phyloP scores from a whole-genome alignment of 2,113 vertebrate genomes.

The Phyllostomus discolor region DNA sequence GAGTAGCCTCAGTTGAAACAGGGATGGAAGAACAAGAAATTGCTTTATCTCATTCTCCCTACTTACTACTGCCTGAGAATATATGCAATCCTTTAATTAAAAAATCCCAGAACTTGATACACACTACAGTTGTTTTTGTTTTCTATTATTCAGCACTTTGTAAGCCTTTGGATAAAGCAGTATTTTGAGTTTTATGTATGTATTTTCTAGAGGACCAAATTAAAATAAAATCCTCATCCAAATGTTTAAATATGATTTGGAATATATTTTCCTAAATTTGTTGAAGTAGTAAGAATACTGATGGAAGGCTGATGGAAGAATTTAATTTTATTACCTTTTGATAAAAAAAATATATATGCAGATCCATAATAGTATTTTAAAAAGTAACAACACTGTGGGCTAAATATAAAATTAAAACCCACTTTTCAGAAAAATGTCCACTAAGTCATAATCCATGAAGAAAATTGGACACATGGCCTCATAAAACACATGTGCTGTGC shows the following conservation, averaged over 20 bases:
- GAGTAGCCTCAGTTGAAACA: background rate
- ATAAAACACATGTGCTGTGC: background rate
- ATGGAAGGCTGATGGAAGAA: constrained; percentile 27
- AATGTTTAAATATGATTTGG: constrained; percentile 57
- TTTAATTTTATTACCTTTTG: constrained; percentile 8
- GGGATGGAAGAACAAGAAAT: background rate
- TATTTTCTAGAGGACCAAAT: constrained; percentile 17
- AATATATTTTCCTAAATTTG: constrained; percentile 54
- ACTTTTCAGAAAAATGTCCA: background rate
- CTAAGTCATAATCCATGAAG: background rate
- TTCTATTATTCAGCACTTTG: constrained; percentile 15
- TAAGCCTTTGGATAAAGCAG: background rate
- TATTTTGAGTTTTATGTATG: constrained; percentile 24
- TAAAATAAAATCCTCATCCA: constrained; percentile 14
- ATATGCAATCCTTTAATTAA: background rate
- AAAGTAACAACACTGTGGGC: background rate
- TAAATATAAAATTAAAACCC: background rate
- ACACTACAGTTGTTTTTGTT: background rate
- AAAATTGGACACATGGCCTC: background rate
- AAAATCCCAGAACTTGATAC: background rate
- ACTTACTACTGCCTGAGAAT: background rate
- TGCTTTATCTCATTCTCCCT: background rate
- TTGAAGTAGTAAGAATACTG: constrained; percentile 35
- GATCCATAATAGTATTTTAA: background rate
- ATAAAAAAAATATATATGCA: background rate